Base-by-base conservation (phyloP, 2,113 vertebrate genomes). In the Entelurus aequoreus region DNA sequence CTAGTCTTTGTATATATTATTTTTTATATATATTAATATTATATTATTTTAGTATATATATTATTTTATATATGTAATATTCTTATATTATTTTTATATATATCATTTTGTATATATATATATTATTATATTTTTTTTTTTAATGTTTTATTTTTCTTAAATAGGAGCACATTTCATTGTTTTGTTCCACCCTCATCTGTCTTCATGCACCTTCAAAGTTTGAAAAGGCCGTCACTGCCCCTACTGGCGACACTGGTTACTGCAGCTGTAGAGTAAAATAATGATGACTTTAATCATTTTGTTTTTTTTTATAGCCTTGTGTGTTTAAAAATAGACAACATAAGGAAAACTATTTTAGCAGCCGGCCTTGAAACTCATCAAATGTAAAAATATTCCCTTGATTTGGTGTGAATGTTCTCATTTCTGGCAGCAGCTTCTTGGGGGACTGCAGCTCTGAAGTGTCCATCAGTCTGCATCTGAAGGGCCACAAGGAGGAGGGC, bases 191-290 rank as follows among this genome's bases (percentile, higher is more conserved):
- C 42, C 11, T 46, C 6, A 28, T 46, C 10, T 48, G 44, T 47
- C n/a, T 42, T 11, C 28, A 48, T 56, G 54, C 58, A 19, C 16
- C 48, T 63, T 19, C 55, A 59, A 83, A 81, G 69, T 80, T 72
- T 68, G 78, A 74, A 71, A 56, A 56, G 37, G 66, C 79, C 74
- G 59, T 77, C 75, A 82, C 70, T 53, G 38, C 80, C 84, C 83
- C 85, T 64, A 70, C 48, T 77, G 85, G 79, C 46, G 80, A 72
- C 36, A 8, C 38, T 59, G 36, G 19, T 7, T 13, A 66, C 35
- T 76, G 63, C 73, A 60, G 58, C 57, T 62, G 48, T 60, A 11
- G 15, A 51, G 15, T 4, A 19, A 19, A 19, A 40, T 28, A 58
- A 9, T n/a, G 28, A 7, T 28, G 28, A 16, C 16, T 53, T 15